Percentiles rank a stretch among this genome's conserved stretches.
Conservation (phyloP, 1,140 invertebrate species). For the Campoletis sonorensis region DNA sequence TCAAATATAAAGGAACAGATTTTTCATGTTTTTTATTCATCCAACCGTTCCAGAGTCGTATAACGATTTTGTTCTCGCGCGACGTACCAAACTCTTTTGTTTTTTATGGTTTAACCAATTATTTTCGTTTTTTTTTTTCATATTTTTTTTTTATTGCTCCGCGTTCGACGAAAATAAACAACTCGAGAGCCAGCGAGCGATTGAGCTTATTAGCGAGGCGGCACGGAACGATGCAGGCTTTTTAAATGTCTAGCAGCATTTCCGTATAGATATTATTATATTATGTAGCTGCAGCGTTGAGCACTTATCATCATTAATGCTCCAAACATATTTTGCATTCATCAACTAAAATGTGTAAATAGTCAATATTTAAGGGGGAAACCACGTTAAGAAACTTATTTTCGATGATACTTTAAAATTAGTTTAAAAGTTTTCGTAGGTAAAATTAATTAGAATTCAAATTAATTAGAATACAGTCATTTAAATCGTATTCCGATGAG, state of each 20-base stretch:
- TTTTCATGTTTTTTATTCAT: constrained; percentile 34
- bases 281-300: background rate
- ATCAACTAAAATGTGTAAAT: too few species aligned
- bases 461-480: too few species aligned
- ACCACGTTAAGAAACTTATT: too few species aligned
- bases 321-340: background rate
- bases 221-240: constrained; percentile 8
- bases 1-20: constrained; percentile 29
- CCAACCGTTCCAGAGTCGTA: background rate
- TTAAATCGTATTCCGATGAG: too few species aligned
- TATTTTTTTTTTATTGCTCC: constrained; percentile 31
- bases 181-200: constrained; percentile 33
- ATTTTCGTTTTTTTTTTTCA: background rate
- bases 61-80: background rate
- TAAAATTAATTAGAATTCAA: too few species aligned
- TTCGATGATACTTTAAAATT: too few species aligned
- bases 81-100: background rate
- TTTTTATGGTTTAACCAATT: background rate
- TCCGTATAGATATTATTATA: background rate
- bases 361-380: too few species aligned
- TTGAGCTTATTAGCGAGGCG: constrained; percentile 28
- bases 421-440: too few species aligned
- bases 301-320: background rate
- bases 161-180: constrained; percentile 28
- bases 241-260: background rate